Evolutionary conservation across 2,113 vertebrate genomes (phyloP), one percentile per base, ranked within the genome.

Genomic region (Pao palembangensis): DNA sequence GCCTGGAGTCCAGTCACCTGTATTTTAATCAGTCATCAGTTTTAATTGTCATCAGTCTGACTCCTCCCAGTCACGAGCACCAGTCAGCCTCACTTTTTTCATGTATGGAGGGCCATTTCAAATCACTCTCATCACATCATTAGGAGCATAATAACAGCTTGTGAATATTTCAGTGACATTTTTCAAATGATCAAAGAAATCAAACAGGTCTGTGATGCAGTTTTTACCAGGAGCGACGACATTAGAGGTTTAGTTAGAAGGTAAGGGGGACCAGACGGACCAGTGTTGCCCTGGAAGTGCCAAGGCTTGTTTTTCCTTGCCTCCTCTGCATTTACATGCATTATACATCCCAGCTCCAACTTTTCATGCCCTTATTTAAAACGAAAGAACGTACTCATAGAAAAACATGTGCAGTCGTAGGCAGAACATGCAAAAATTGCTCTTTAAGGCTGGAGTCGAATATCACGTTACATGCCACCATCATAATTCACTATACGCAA

Each of bases 301-400:
- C 73, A 73, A 75, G 67, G 61, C 61, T 75, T 81, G 85, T 87
- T 83, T 61, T 52, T 69, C 78, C 68, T 63, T 79, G 63, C 63
- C 67, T 70, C 67, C 49, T 49, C 55, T 73, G 58, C 75, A 59
- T 84, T 78, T 66, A 68, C 82, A 88, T 83, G 74, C 83, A 86
- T 84, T 73, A 87, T 67, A 76, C 69, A 83, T 83, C 49, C 57
- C 71, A 28, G 64, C 7, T 55, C 61, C 76, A 75, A 77, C 70
- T 82, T 47, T 73, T 82, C 75, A 79, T 68, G 82, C 70, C 61
- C 78, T 63, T 75, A 68, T 83, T 80, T 86, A 76, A 82, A 83
- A 75, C 80, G 79, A 63, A 81, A 69, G 61, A 61, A 57, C 61
- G 64, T 60, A 72, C 69, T 58, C 15, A 10, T 65, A 67, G 64